Base-by-base conservation (phyloP, 2,797 vertebrate genomes). In the Esox masquinongy region DNA sequence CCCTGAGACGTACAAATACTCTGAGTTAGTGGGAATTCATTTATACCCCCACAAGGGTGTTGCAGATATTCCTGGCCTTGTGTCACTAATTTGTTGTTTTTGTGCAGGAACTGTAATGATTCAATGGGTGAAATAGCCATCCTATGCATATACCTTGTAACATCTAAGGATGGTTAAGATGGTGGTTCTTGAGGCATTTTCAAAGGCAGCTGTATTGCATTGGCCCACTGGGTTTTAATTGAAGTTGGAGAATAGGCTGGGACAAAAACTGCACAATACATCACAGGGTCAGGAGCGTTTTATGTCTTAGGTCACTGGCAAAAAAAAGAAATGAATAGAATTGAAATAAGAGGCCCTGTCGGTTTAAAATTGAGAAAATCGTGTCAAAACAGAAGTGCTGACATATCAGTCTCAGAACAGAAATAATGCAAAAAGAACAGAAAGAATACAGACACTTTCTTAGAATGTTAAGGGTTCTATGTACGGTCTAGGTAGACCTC, bases 71-170 rank as follows among this genome's bases (percentile, higher is more conserved):
- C 68, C 39, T 26, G 39, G n/a, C 39, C 22, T 15, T 12, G 68
- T 70, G 43, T 49, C 43, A 24, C 39, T 43, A 47, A 70, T 49
- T n/a, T 69, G 68, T 70, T 43, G 16, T 47, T 24, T 70, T 15
- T 70, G n/a, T 70, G 68, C n/a, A 47, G n/a, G n/a, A 26, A 61
- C 56, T 61, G 22, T 68, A 47, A 22, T 5, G 24, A 70, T 22
- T 17, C 5, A 50, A 24, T 50, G 12, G 68, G 43, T 70, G 15
- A 15, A 43, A 70, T 12, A 14, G 14, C 43, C 26, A 6, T 24
- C 47, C 14, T 43, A 24, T 17, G 15, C 39, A 7, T 8, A 26
- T 15, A 26, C n/a, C 24, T 16, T 24, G 19, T 22, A 26, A 29
- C 47, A 47, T 70, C 43, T 70, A 43, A 50, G 12, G 24, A 24